Base-by-base conservation (phyloP, 2,888 invertebrate genomes). In the Tribolium freemani region DNA sequence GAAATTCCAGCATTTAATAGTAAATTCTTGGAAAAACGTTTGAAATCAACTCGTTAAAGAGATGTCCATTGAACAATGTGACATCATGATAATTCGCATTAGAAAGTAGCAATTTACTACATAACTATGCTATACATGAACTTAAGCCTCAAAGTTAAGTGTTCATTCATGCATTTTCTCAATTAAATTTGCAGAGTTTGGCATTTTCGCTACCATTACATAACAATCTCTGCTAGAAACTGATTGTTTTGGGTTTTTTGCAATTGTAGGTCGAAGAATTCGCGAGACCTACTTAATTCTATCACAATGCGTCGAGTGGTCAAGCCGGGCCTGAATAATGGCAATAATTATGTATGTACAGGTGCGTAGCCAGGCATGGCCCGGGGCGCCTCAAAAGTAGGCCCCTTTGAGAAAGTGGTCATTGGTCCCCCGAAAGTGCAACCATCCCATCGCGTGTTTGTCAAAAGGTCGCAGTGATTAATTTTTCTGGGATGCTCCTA, bases 391-490 rank as follows among this genome's bases (percentile, higher is more conserved):
- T 20, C 6, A 58, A 64, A 68, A 58, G 68, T 68, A 58, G 68
- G 68, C 21, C 58, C 51, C 68, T 58, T 68, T 26, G 68, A 50
- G 68, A 68, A 68, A 68, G 68, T 68, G 58, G 54, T 56, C 66
- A 54, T 26, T 13, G 30, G 3, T 11, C 30, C 30, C 30, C 60
- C 60, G 60, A 60, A 60, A 57, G 56, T 38, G 56, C 44, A 54
- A 10, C 16, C 48, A 11, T 10, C 45, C 16, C 11, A 20, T n/a
- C 20, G 31, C 8, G 54, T 30, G 10, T 54, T 54, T 54, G 54
- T 11, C 31, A 30, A 54, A 51, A 8, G 6, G 9, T 13, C 54
- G 30, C 9, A 26, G 26, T 26, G 26, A 26, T 20, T 48, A 20
- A 10, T 20, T 30, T 51, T 63, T 51, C 63, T 31, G 13, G 51